Base-by-base conservation (phyloP, 2,888 invertebrate genomes). In the Perithous albicinctus region DNA sequence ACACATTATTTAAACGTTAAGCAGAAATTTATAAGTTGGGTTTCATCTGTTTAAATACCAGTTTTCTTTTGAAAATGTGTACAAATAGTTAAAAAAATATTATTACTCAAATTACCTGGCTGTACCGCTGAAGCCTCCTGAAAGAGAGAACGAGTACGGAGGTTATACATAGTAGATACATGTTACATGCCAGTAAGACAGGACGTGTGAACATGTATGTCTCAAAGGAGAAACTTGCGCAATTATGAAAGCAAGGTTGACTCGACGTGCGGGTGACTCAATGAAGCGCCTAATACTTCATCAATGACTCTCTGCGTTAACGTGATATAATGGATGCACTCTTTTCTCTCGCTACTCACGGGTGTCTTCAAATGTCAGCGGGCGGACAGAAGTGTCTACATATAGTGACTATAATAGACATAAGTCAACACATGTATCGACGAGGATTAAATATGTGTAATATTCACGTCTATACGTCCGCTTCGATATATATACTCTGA, bases 231-330 rank as follows among this genome's bases (percentile, higher is more conserved):
- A 84, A 78, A 83, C 74, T 89, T 88, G 85, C 85, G 88, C 86
- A 89, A 90, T 86, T 86, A 88, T 84, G 87, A 88, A 87, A 87
- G 88, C 88, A 89, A 90, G 88, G 87, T 87, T 87, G 85, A 56
- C 69, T 38, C 61, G 73, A 46, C 29, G 38, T 18, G 59, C 63
- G 78, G 82, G 70, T 83, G 84, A 85, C 77, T 88, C 85, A 87
- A 89, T 85, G 86, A 87, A 84, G 81, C 80, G 82, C 81, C 84
- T 78, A 85, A 87, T 86, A 85, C 81, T 83, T 85, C 66, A 67
- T 87, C 86, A 82, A 87, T 82, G 86, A 84, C 74, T 78, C 35
- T 56, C 64, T 7, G 18, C 46, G 78, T 69, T 63, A 80, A 64
- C 63, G 61, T 75, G 75, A 82, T 75, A 56, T 56, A 77, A 54